phyloP scores from a whole-genome alignment of 2,113 vertebrate species.

The Colius striatus region DNA sequence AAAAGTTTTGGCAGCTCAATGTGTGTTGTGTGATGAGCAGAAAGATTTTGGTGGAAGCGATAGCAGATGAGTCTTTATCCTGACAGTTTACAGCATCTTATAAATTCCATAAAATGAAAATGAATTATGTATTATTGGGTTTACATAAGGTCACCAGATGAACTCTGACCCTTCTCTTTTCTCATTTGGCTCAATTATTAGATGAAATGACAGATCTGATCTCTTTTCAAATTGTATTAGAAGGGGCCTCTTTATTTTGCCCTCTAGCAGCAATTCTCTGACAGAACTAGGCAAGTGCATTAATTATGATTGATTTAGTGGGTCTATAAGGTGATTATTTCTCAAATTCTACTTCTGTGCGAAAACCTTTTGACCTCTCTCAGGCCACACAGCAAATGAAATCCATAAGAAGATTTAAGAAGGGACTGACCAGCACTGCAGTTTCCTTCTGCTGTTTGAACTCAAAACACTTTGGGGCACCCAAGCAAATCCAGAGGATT shows the following conservation, averaged over 20 bases:
- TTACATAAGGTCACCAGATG: conserved; percentile 79
- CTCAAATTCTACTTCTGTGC: conserved; percentile 88
- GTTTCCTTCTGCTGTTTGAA: conserved; percentile 78
- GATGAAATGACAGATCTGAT: conserved; percentile 92
- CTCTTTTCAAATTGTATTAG: conserved; percentile 89
- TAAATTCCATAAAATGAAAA: conserved; percentile 81
- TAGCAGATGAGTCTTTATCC: conserved; percentile 43
- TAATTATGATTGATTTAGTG: conserved; percentile 98
- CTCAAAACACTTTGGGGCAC: conserved; percentile 76
- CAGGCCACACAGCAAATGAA: conserved; percentile 89
- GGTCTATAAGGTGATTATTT: conserved; percentile 92
- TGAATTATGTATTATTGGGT: conserved; percentile 83
- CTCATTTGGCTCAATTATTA: conserved; percentile 92
- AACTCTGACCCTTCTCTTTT: conserved; percentile 84
- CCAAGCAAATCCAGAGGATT: conserved; percentile 72
- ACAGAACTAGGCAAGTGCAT: conserved; percentile 87
- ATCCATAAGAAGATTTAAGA: conserved; percentile 91
- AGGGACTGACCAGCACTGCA: conserved; percentile 74
- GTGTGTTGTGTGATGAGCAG: background rate
- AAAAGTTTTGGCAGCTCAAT: conserved; percentile 58
- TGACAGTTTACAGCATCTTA: conserved; percentile 74
- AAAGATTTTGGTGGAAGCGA: conserved; percentile 25
- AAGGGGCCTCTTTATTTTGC: conserved; percentile 84
- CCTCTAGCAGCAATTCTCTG: conserved; percentile 86
- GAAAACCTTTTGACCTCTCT: conserved; percentile 92